Percentiles rank a stretch among this genome's conserved stretches.
phyloP scores from a whole-genome alignment of 1,140 invertebrate genomes.

The Drosophila mojavensis region DNA sequence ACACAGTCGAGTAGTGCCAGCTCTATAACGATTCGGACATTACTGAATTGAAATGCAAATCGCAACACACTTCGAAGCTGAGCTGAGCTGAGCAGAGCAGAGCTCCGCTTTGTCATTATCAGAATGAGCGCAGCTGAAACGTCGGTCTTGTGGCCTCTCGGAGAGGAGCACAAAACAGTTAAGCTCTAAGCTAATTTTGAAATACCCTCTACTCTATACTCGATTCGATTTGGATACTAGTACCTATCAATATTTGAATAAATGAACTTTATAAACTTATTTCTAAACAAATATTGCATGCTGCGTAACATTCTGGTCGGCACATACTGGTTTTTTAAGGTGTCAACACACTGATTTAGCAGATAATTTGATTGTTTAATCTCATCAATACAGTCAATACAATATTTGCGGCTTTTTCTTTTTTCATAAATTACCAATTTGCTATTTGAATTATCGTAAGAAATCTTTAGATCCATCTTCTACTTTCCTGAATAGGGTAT shows the following conservation, averaged over 20 bases:
- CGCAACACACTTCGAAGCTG: slow-evolving; percentile 26
- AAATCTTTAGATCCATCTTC: too few species aligned
- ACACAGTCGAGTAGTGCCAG: slow-evolving; percentile 13
- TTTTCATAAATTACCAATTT: too few species aligned
- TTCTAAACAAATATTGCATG: too few species aligned
- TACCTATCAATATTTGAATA: too few species aligned
- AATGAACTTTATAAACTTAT: too few species aligned
- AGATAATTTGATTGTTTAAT: too few species aligned
- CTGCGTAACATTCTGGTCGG: too few species aligned
- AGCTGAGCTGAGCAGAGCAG: slow-evolving; percentile 31
- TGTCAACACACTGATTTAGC: too few species aligned
- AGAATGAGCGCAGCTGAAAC: slow-evolving; percentile 28
- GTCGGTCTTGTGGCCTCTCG: slow-evolving; percentile 9
- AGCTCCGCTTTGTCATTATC: slow-evolving; percentile 49
- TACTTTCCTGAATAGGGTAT: slow-evolving; percentile 7
- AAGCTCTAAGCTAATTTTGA: neutral
- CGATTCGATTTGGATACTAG: neutral
- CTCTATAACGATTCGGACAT: slow-evolving; percentile 31
- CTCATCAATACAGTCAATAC: too few species aligned
- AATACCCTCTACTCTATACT: slow-evolving; percentile 18
- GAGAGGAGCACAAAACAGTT: neutral
- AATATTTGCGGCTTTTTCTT: too few species aligned
- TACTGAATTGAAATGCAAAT: slow-evolving; percentile 50
- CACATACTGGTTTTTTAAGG: too few species aligned
- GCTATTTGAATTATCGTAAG: too few species aligned